These are phyloP conservation scores for Synergus itoensis DNA, from an alignment of 2,888 invertebrate genomes.

Conservation along the genomic window DNA sequence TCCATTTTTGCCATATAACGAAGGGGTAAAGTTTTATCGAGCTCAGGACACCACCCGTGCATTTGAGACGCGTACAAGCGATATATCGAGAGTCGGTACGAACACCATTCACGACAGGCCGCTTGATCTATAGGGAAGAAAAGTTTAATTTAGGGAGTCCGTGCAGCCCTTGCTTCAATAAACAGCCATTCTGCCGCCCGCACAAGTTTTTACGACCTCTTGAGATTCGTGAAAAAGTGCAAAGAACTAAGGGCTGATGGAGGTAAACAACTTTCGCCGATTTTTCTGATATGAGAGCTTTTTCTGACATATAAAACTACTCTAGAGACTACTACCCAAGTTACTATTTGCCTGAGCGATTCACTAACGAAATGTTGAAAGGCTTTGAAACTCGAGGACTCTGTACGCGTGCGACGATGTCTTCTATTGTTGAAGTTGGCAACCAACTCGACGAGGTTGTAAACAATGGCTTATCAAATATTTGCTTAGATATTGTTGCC, in stretches of 20 bases:
- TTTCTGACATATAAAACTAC: neutral
- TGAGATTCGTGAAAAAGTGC: slow-evolving; percentile 27
- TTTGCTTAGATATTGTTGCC: neutral
- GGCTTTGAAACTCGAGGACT: neutral
- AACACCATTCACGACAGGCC: slow-evolving; percentile 59
- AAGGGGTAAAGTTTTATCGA: neutral
- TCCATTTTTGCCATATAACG: neutral
- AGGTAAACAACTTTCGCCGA: slow-evolving; percentile 1
- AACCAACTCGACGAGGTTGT: neutral
- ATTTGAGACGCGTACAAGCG: slow-evolving; percentile 8
- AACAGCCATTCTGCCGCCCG: slow-evolving; percentile 43
- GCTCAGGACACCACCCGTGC: neutral
- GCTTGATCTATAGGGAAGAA: slow-evolving; percentile 62
- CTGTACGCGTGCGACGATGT: neutral
- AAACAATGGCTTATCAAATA: neutral
- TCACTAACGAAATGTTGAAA: neutral
- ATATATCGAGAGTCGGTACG: slow-evolving; percentile 14
- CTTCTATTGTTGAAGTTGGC: neutral
- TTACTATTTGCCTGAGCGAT: neutral
- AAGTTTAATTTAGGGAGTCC: slow-evolving; percentile 68
- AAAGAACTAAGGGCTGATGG: slow-evolving; percentile 1
- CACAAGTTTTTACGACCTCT: slow-evolving; percentile 8
- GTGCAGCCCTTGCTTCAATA: slow-evolving; percentile 41
- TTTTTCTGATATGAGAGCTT: neutral
- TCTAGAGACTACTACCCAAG: neutral